Percentiles rank a stretch among this genome's conserved stretches.
Evolutionary conservation across 2,113 vertebrate genomes (phyloP).

Genomic region (Danio rerio): DNA sequence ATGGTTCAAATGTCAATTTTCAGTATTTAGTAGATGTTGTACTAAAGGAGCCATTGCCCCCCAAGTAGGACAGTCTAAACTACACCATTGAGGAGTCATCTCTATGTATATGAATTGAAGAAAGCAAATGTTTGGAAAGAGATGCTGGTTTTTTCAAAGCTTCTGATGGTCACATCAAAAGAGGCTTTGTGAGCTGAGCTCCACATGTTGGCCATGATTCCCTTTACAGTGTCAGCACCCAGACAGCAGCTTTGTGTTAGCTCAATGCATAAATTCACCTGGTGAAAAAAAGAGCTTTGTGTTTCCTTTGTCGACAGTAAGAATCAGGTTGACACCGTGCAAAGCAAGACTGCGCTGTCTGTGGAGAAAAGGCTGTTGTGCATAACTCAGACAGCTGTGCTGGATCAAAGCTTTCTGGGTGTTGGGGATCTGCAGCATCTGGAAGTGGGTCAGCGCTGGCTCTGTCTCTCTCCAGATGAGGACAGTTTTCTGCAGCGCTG

Average conservation of each 20-base stretch:
- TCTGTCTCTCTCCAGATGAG: constrained; percentile 11
- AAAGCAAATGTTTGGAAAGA: constrained; percentile 16
- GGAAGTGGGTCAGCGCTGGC: constrained; percentile 51
- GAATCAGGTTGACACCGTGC: constrained; percentile 13
- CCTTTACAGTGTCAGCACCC: not conserved
- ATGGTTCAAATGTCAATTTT: too few species aligned
- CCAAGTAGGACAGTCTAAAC: not conserved
- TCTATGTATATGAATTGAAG: not conserved
- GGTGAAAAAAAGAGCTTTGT: constrained; percentile 3
- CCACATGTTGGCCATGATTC: not conserved
- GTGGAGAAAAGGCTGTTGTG: constrained; percentile 33
- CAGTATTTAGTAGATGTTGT: not conserved
- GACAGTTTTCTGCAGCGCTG: constrained; percentile 11
- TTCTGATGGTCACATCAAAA: constrained; percentile 23
- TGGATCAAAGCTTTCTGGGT: constrained; percentile 53
- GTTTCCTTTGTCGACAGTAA: constrained; percentile 31
- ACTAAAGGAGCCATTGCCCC: not conserved
- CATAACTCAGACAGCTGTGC: constrained; percentile 53
- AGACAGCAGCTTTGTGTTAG: constrained; percentile 30
- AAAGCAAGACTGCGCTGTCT: constrained; percentile 8
- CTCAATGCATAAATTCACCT: constrained; percentile 20
- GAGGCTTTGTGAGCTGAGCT: not conserved
- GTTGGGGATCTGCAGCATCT: constrained; percentile 50
- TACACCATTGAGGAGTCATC: not conserved
- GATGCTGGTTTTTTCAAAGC: not conserved